Conservation (phyloP, 2,797 vertebrate species). For the Sebastes trivittatus region DNA sequence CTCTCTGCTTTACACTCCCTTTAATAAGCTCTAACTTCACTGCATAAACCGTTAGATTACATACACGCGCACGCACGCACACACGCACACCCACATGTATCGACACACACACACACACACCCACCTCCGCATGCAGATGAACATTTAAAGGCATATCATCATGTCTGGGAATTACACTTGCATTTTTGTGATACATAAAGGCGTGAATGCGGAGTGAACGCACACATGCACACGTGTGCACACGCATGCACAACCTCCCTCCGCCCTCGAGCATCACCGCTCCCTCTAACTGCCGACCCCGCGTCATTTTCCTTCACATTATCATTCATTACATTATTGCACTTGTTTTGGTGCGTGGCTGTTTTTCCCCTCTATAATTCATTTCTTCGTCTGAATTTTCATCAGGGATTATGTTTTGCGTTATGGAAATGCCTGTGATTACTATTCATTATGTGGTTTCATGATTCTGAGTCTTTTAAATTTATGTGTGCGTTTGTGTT, state of each 20-base stretch:
- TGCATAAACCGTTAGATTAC: conserved; percentile 75
- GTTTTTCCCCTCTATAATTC: conserved; percentile 59
- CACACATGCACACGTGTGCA: neutral
- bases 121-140: conserved; percentile 51
- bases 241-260: neutral
- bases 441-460: conserved; percentile 80
- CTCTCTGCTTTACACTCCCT: conserved; percentile 81
- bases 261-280: neutral
- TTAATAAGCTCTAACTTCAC: conserved; percentile 81
- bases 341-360: conserved; percentile 64
- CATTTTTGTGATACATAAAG: conserved; percentile 27
- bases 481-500: conserved; percentile 40
- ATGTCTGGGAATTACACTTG: conserved; percentile 32
- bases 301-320: conserved; percentile 48
- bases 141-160: conserved; percentile 54
- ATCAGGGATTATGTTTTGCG: conserved; percentile 74
- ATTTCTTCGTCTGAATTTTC: conserved; percentile 76
- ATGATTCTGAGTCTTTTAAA: conserved; percentile 73
- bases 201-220: neutral
- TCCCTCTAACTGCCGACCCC: conserved; percentile 22
- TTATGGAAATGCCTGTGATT: conserved; percentile 78
- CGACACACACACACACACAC: neutral
- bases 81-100: neutral
- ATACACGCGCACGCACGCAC: conserved; percentile 24
- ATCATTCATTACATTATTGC: conserved; percentile 72